phyloP scores from a whole-genome alignment of 2,797 vertebrate species.

The Rhynchonycteris naso region DNA sequence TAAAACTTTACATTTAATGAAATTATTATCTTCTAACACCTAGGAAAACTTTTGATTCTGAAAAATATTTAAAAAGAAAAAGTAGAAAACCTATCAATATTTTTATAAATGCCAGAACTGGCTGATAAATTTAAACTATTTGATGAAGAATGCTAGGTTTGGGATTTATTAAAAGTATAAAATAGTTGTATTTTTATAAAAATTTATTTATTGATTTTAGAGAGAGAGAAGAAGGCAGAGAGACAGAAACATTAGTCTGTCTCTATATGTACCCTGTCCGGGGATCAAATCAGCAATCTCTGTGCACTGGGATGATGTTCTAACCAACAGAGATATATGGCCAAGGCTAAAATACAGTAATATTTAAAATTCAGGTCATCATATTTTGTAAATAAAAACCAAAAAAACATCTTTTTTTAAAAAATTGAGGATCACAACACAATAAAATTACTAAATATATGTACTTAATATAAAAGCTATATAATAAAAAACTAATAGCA shows the following conservation, averaged over 20 bases:
- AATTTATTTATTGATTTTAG: too few species aligned
- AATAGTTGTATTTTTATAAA: background rate
- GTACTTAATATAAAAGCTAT: conserved; percentile 21
- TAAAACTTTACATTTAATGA: conserved; percentile 44
- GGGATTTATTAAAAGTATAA: conserved; percentile 48
- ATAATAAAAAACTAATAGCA: conserved; percentile 1
- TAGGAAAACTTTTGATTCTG: conserved; percentile 53
- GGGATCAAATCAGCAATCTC: too few species aligned
- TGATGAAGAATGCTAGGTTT: conserved; percentile 4
- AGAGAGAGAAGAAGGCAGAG: too few species aligned
- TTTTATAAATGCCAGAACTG: conserved; percentile 40
- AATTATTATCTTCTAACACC: conserved; percentile 39
- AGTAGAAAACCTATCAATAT: background rate
- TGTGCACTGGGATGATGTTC: too few species aligned
- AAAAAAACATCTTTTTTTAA: background rate
- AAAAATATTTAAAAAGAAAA: conserved; percentile 60
- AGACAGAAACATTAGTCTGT: too few species aligned
- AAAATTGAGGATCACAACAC: conserved; percentile 20
- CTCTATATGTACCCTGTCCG: too few species aligned
- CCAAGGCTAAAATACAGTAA: background rate
- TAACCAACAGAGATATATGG: too few species aligned
- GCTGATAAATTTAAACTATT: background rate
- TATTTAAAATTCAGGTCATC: conserved; percentile 34
- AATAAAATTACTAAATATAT: conserved; percentile 49
- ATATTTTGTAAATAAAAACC: conserved; percentile 6